Evolutionary conservation across 2,888 invertebrate species (phyloP).

Genomic region (Chirona hameri): DNA sequence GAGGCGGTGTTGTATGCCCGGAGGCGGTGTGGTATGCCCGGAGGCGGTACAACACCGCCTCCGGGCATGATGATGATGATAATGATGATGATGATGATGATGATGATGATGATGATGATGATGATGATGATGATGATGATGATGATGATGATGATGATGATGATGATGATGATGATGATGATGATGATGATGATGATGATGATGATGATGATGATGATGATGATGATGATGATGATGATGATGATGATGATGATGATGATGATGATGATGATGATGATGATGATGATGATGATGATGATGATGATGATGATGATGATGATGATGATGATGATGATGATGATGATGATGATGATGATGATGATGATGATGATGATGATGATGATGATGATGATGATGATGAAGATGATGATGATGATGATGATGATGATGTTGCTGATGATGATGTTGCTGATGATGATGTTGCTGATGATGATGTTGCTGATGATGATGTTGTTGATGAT

Average conservation of each 20-base stretch:
- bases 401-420: too few relatives aligned
- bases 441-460: too few relatives aligned
- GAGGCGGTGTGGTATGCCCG: too few relatives aligned
- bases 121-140: conserved; percentile 22
- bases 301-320: conserved; percentile 22
- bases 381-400: conserved; percentile 40
- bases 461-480: too few relatives aligned
- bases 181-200: conserved; percentile 22
- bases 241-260: conserved; percentile 22
- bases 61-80: conserved; percentile 5
- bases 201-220: conserved; percentile 22
- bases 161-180: conserved; percentile 22
- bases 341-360: conserved; percentile 22
- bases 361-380: conserved; percentile 38
- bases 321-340: conserved; percentile 22
- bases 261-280: conserved; percentile 22
- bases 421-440: too few relatives aligned
- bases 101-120: conserved; percentile 22
- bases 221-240: conserved; percentile 22
- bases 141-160: conserved; percentile 22
- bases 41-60: too few relatives aligned
- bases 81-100: conserved; percentile 22
- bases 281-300: conserved; percentile 22
- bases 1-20: too few relatives aligned
- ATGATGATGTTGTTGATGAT: too few relatives aligned